Conservation (phyloP, 2,888 invertebrate species). For the Apeira syringaria region DNA sequence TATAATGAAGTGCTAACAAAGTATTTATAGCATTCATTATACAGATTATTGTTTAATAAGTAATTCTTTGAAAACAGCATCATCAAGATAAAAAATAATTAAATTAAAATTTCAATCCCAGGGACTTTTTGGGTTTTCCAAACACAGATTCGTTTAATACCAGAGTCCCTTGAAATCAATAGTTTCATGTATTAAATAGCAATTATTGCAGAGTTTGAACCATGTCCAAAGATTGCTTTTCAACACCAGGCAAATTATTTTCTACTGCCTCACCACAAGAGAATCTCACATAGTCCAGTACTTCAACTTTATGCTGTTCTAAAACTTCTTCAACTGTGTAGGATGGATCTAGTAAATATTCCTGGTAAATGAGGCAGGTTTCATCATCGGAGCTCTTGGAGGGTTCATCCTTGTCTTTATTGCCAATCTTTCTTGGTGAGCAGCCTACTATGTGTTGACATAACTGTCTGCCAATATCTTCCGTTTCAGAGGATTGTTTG, state of each 20-base stretch:
- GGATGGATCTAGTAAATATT: constrained; percentile 91
- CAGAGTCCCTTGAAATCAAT: too few relatives aligned
- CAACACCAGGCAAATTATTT: constrained; percentile 67
- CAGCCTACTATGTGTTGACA: constrained; percentile 97
- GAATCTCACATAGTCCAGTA: constrained; percentile 93
- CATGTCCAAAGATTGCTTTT: constrained; percentile 80
- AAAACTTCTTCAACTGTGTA: constrained; percentile 89
- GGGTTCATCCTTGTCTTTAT: constrained; percentile 85
- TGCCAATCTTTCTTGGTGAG: constrained; percentile 90
- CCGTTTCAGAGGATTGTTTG: constrained; percentile 64
- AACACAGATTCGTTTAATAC: too few relatives aligned
- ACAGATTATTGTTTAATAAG: too few relatives aligned
- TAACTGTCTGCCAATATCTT: constrained; percentile 87
- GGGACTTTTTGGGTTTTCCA: too few relatives aligned
- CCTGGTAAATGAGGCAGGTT: constrained; percentile 92
- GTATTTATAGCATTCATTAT: too few relatives aligned
- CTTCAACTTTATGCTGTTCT: constrained; percentile 84
- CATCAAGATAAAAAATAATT: too few relatives aligned
- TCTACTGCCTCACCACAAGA: constrained; percentile 90
- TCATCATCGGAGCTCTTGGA: constrained; percentile 88
- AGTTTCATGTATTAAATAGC: too few relatives aligned
- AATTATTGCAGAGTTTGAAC: constrained; percentile 86
- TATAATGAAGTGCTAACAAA: too few relatives aligned
- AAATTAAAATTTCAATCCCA: too few relatives aligned
- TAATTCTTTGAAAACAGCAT: too few relatives aligned